Evolutionary conservation across 2,888 invertebrate genomes (phyloP), one percentile per base, ranked within the genome.

Genomic region (Hyles lineata): DNA sequence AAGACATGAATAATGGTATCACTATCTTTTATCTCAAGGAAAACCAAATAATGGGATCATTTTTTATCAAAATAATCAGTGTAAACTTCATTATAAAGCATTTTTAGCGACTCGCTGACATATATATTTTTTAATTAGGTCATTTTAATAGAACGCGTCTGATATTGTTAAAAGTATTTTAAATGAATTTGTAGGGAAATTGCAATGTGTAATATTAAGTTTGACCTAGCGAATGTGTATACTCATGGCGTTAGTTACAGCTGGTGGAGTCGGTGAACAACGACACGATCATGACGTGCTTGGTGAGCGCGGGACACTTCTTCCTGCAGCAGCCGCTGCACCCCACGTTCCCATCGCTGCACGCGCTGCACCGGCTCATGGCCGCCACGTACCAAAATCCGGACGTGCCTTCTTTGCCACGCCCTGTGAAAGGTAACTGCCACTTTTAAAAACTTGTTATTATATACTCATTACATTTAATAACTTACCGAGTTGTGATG

Each of bases 301-400:
- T 99, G 85, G 96, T 98, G 78, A 96, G 97, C 77, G 97, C 98
- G 71, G 97, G 97, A 62, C 98, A 98, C 89, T 95, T 99, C 87
- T 99, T 99, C 94, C 96, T 99, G 74, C 99, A 99, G 90, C 98
- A 99, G 90, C 99, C 98, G 4, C 97, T 98, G 74, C 99, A 99
- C 94, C 99, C 99, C 8, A 97, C 98, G 63, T 98, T 97, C 95
- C 97, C 97, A 23, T 96, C 97, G 74, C 95, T 99, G 81, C 96
- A 97, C 84, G 95, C 97, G 75, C 95, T 99, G 81, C 98, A 97
- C 89, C 95, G 96, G 81, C 96, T 96, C 87, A 98, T 99, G 97
- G 97, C 96, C 81, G 95, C 96, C 75, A 97, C 97, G 77, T 99
- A 99, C 92, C 96, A 96, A 77, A 96, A 96, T 80, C 96, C 96